A percentile compares a stretch with the other conserved stretches of the same genome.
These are phyloP conservation scores for Acropternis orthonyx DNA, from an alignment of 2,797 vertebrate genomes.

Conservation along the genomic window DNA sequence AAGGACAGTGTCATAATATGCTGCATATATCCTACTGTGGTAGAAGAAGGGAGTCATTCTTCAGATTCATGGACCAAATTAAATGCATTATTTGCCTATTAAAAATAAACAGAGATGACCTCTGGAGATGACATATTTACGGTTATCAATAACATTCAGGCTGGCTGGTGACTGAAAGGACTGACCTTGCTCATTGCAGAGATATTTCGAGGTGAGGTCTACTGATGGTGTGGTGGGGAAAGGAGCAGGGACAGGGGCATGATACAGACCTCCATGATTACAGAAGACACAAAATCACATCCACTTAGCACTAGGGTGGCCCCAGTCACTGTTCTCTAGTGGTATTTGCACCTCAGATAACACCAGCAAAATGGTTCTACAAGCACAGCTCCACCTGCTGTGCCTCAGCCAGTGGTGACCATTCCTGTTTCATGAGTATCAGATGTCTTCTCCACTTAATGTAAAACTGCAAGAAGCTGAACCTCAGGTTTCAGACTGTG, in stretches of 20 bases:
- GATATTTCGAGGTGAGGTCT: background rate
- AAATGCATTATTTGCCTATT: background rate
- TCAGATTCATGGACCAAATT: background rate
- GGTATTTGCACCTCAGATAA: background rate
- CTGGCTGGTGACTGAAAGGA: background rate
- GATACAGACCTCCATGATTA: background rate
- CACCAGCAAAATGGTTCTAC: background rate
- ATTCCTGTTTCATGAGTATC: accelerated
- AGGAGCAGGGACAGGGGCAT: no score
- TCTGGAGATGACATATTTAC: background rate
- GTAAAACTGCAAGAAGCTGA: background rate
- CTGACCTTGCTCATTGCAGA: background rate
- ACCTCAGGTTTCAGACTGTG: background rate
- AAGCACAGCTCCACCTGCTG: background rate
- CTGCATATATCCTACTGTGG: background rate
- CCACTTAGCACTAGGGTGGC: background rate
- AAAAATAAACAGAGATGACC: background rate
- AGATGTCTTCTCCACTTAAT: background rate
- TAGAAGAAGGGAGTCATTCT: background rate
- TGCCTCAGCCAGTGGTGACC: background rate
- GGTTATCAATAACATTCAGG: background rate
- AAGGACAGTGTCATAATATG: background rate
- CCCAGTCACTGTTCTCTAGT: background rate
- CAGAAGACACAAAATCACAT: background rate
- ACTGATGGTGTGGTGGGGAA: background rate